These are phyloP conservation scores for Drosophila mimica DNA, from an alignment of 2,888 invertebrate genomes.

Conservation along the genomic window DNA sequence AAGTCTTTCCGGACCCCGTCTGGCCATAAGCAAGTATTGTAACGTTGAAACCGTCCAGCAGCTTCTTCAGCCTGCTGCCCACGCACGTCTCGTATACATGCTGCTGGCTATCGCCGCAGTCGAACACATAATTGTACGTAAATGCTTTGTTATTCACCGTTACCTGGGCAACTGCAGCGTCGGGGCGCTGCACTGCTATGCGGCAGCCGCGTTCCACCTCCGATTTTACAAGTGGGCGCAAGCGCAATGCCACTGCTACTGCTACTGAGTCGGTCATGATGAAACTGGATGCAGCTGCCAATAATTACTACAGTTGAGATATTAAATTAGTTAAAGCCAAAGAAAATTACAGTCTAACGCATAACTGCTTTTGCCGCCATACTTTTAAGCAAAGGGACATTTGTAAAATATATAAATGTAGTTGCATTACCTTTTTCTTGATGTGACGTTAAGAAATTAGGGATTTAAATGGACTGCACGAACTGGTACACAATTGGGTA, in stretches of 20 bases:
- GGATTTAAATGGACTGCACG: background rate
- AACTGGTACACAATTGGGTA: background rate
- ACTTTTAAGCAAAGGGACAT: background rate
- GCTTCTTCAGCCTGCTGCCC: slow-evolving; percentile 88
- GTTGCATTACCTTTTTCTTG: background rate
- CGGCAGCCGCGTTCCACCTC: slow-evolving; percentile 92
- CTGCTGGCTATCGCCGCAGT: slow-evolving; percentile 89
- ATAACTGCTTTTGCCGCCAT: background rate
- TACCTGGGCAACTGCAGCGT: slow-evolving; percentile 89
- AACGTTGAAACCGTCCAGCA: slow-evolving; percentile 96
- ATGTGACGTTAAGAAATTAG: background rate
- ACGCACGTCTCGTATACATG: slow-evolving; percentile 91
- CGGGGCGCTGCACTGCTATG: slow-evolving; percentile 89
- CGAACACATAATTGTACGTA: slow-evolving; percentile 94
- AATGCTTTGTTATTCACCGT: slow-evolving; percentile 88
- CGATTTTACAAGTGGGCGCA: slow-evolving; percentile 91
- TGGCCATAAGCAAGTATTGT: slow-evolving; percentile 98
- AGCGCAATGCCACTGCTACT: slow-evolving; percentile 90
- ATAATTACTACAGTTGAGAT: background rate
- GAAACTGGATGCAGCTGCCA: background rate
- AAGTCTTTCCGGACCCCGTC: slow-evolving; percentile 96
- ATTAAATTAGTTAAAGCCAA: background rate
- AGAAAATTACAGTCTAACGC: background rate
- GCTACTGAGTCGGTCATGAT: slow-evolving; percentile 44
- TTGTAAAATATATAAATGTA: background rate